Evolutionary conservation across 1,140 invertebrate genomes (phyloP).

Genomic region (Ostrea denselamellosa): DNA sequence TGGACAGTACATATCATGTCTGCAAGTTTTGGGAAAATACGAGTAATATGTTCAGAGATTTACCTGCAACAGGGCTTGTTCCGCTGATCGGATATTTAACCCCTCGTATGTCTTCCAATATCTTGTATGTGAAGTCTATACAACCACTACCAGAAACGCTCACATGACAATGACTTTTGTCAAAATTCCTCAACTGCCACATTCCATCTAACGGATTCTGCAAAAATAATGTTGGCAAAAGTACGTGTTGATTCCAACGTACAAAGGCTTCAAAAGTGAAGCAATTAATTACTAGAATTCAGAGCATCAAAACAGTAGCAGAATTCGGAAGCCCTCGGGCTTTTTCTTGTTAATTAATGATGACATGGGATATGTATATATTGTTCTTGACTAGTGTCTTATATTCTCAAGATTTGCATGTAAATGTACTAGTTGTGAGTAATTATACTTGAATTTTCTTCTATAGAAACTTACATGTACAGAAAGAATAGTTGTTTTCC

Average conservation of each 20-base stretch:
- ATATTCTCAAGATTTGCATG: too few relatives aligned
- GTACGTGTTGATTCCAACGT: conserved; percentile 23
- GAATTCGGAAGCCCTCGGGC: too few relatives aligned
- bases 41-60: too few relatives aligned
- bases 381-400: too few relatives aligned
- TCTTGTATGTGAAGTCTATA: not conserved
- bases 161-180: not conserved
- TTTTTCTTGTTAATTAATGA: too few relatives aligned
- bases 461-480: not conserved
- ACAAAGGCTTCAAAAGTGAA: conserved; percentile 11
- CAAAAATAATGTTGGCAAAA: not conserved
- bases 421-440: too few relatives aligned
- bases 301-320: too few relatives aligned
- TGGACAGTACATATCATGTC: not conserved
- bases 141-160: not conserved
- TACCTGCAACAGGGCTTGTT: not conserved
- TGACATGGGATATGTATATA: too few relatives aligned
- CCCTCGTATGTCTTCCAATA: not conserved
- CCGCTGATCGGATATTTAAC: not conserved
- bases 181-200: not conserved
- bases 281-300: not conserved
- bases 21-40: too few relatives aligned
- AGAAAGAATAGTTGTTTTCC: not conserved
- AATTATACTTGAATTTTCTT: too few relatives aligned
- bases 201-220: not conserved